Evolutionary conservation across 2,888 invertebrate genomes (phyloP).

Genomic region (Malacosoma neustria): DNA sequence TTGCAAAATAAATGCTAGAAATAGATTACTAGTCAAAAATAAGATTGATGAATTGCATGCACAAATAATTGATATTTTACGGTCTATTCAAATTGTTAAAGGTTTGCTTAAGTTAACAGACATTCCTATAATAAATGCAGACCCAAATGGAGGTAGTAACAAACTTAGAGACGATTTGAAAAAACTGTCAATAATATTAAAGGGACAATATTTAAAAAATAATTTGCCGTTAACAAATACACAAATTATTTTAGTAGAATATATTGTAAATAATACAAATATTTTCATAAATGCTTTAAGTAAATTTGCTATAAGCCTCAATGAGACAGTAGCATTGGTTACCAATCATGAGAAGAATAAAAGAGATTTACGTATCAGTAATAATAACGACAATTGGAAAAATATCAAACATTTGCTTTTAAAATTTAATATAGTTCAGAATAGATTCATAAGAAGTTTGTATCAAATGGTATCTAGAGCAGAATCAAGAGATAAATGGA

Average conservation of each 20-base stretch:
- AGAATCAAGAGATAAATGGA: not conserved
- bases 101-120: conserved; percentile 32
- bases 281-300: conserved; percentile 39
- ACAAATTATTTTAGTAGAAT: conserved; percentile 31
- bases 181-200: conserved; percentile 35
- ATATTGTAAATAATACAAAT: conserved; percentile 39
- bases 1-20: conserved; percentile 25
- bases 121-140: conserved; percentile 12
- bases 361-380: conserved; percentile 1
- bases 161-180: conserved; percentile 23
- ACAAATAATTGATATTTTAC: conserved; percentile 38
- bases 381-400: conserved; percentile 19
- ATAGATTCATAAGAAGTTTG: conserved; percentile 41
- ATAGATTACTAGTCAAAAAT: conserved; percentile 23
- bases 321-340: conserved; percentile 35
- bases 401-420: conserved; percentile 32
- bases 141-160: conserved; percentile 9
- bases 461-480: conserved; percentile 25
- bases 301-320: conserved; percentile 38
- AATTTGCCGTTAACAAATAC: conserved; percentile 22
- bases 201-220: conserved; percentile 16
- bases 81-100: conserved; percentile 40
- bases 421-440: conserved; percentile 43
- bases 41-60: conserved; percentile 35
- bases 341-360: conserved; percentile 9